Base-by-base conservation (phyloP, 2,888 invertebrate species). In the Neria commutata region DNA sequence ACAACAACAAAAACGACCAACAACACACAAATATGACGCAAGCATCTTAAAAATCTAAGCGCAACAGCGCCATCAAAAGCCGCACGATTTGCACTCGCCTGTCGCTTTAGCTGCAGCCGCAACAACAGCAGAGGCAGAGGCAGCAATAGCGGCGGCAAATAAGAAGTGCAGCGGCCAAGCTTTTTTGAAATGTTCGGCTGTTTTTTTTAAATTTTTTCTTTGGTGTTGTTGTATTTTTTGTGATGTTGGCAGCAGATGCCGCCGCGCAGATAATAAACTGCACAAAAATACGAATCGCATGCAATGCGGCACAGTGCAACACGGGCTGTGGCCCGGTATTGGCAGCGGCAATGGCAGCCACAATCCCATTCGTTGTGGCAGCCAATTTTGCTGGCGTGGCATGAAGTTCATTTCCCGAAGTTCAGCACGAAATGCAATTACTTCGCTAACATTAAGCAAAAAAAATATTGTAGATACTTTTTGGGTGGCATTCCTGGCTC, bases 351-450 rank as follows among this genome's bases (percentile, higher is more conserved):
- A 29, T 29, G 29, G 29, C 29, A 6, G 29, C 11, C 11, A 11
- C 6, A 11, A 29, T 29, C 6, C 29, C 29, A 29, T 29, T 29
- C 11, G 29, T 37, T 37, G 37, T 8, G n/a, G n/a, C n/a, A n/a
- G n/a, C n/a, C n/a, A n/a, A n/a, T 14, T 6, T 37, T 37, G 37
- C n/a, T 37, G 6, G 37, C 37, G 4, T 37, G 37, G 37, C 37
- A 4, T 14, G n/a, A 37, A 14, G 11, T 11, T 29, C 42, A 21
- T 42, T 42, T 42, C 65, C 66, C 64, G 67, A 64, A 61, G 61
- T 63, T 71, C 66, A 64, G 70, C 72, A 72, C 75, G 71, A 75
- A 75, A 71, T 75, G 76, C 70, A 75, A 73, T 73, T 73, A 75
- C 69, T 68, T 67, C 69, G 59, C 69, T 69, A 67, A 67, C 67